These are phyloP conservation scores for Cephus runcator DNA, from an alignment of 2,888 invertebrate genomes.

Conservation along the genomic window DNA sequence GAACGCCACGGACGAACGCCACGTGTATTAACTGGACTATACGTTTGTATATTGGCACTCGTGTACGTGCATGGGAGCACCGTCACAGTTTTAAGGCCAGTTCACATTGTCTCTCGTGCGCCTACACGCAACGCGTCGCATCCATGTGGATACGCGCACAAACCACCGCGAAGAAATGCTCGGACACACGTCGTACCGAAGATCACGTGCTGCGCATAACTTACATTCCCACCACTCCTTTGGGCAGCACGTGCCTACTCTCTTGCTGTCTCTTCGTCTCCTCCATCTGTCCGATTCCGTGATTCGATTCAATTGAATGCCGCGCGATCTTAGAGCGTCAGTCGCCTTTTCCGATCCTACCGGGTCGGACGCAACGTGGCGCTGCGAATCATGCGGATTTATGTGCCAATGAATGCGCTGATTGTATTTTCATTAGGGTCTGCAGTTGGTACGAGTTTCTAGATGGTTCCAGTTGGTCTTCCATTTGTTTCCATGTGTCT, in stretches of 20 bases:
- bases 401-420: neutral
- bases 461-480: neutral
- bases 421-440: neutral
- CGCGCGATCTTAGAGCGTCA: constrained; percentile 47
- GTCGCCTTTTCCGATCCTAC: constrained; percentile 49
- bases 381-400: neutral
- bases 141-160: neutral
- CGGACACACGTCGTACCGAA: constrained; percentile 38
- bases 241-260: constrained; percentile 44
- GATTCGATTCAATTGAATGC: constrained; percentile 45
- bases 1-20: neutral
- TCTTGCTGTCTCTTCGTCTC: constrained; percentile 15
- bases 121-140: neutral
- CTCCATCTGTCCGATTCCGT: constrained; percentile 45
- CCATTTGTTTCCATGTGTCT: neutral
- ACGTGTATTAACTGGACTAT: neutral
- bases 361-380: constrained; percentile 34
- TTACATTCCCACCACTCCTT: constrained; percentile 56
- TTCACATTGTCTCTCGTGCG: neutral
- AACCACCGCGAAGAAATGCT: constrained; percentile 38
- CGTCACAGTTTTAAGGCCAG: neutral
- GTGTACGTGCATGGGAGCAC: neutral
- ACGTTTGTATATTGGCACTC: neutral
- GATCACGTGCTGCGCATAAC: constrained; percentile 62
- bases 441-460: neutral